A percentile compares a stretch with the other conserved stretches of the same genome.
Evolutionary conservation across 2,888 invertebrate species (phyloP).

Genomic region (Parnassius apollo): DNA sequence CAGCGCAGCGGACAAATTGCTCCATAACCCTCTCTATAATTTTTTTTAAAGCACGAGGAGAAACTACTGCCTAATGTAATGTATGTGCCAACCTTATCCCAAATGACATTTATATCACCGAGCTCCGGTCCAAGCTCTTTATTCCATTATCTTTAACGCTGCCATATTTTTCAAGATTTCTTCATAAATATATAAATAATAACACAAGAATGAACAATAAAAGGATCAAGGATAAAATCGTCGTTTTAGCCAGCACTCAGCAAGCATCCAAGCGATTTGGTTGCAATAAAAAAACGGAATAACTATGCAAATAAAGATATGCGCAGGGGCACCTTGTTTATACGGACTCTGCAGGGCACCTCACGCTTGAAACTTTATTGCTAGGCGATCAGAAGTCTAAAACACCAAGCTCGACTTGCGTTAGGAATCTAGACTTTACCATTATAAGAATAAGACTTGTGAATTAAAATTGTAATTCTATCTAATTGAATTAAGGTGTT

Average conservation of each 20-base stretch:
- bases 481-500: slow-evolving; percentile 29
- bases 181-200: slow-evolving; percentile 21
- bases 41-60: too few relatives aligned
- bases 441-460: slow-evolving; percentile 16
- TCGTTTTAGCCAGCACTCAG: slow-evolving; percentile 16
- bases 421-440: slow-evolving; percentile 18
- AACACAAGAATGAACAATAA: slow-evolving; percentile 19
- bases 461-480: slow-evolving; percentile 9
- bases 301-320: slow-evolving; percentile 51
- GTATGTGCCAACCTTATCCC: too few relatives aligned
- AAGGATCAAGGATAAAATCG: slow-evolving; percentile 21
- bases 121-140: slow-evolving; percentile 1
- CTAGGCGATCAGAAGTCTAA: slow-evolving; percentile 35
- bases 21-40: too few relatives aligned
- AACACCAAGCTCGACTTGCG: slow-evolving; percentile 8
- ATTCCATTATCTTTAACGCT: slow-evolving; percentile 8
- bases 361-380: slow-evolving; percentile 62
- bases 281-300: slow-evolving; percentile 44
- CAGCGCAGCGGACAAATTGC: too few relatives aligned
- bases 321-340: slow-evolving; percentile 57
- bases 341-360: slow-evolving; percentile 62
- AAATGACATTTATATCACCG: too few relatives aligned
- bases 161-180: slow-evolving; percentile 11
- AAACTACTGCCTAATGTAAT: too few relatives aligned
- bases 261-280: slow-evolving; percentile 31